phyloP scores from a whole-genome alignment of 2,888 invertebrate species.

The Strigamia maritima region DNA sequence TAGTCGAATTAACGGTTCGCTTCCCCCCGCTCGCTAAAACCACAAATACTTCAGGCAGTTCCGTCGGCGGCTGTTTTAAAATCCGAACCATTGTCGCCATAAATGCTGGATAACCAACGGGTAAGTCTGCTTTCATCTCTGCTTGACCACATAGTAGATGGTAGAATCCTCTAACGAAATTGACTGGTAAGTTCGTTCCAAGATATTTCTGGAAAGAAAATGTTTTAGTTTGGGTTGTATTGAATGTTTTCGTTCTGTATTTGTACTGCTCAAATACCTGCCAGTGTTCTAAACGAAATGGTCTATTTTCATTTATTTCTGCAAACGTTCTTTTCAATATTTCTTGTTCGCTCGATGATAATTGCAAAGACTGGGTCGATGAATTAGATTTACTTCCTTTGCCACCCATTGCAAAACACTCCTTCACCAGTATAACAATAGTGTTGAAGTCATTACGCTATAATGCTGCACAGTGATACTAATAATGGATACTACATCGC shows the following conservation, averaged over 20 bases:
- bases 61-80: not conserved
- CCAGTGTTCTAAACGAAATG: slow-evolving; percentile 4
- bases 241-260: not conserved
- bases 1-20: not conserved
- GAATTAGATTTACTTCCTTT: not conserved
- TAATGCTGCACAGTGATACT: not conserved
- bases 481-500: too few species aligned
- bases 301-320: slow-evolving; percentile 4
- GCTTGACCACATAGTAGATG: not conserved
- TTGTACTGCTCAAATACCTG: not conserved
- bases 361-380: not conserved
- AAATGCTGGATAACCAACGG: slow-evolving; percentile 4
- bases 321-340: not conserved
- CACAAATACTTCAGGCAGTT: not conserved
- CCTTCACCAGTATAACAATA: too few species aligned
- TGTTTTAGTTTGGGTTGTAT: not conserved
- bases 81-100: not conserved
- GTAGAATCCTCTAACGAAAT: not conserved
- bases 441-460: not conserved
- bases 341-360: not conserved
- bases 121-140: not conserved
- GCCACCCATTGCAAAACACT: not conserved
- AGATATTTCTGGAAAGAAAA: not conserved
- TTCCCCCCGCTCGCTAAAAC: not conserved
- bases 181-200: not conserved